Conservation (phyloP, 1,140 invertebrate species). For the Cheumatopsyche charites region DNA sequence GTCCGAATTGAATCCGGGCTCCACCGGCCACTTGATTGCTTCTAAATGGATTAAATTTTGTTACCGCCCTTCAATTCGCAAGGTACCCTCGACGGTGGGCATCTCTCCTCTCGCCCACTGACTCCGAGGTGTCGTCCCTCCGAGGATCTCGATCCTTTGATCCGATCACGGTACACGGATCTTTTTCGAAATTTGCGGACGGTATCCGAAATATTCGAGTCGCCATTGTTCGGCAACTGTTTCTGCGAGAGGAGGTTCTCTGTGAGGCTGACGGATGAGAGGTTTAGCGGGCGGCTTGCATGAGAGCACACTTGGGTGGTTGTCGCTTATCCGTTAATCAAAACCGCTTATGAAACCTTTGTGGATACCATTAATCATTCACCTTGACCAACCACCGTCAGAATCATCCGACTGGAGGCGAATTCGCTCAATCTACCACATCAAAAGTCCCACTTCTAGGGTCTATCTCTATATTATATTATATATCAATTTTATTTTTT, state of each 20-base stretch:
- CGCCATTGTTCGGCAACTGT: too few relatives aligned
- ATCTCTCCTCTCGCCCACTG: constrained; percentile 20
- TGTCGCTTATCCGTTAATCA: constrained; percentile 37
- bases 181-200: too few relatives aligned
- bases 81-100: neutral
- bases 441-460: neutral
- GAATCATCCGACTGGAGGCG: constrained; percentile 16
- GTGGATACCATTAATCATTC: constrained; percentile 40
- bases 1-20: constrained; percentile 44
- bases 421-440: constrained; percentile 21
- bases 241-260: too few relatives aligned
- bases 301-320: neutral
- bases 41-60: constrained; percentile 48
- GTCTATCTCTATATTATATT: too few relatives aligned
- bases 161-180: too few relatives aligned
- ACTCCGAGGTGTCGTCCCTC: constrained; percentile 19
- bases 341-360: constrained; percentile 37
- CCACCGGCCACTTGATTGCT: constrained; percentile 49
- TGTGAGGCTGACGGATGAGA: too few relatives aligned
- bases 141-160: neutral
- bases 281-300: too few relatives aligned
- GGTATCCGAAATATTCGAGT: too few relatives aligned
- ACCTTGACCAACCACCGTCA: constrained; percentile 42
- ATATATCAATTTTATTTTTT: too few relatives aligned
- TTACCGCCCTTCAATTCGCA: neutral